Conservation (phyloP, 2,888 invertebrate species). For the Myopa testacea region DNA sequence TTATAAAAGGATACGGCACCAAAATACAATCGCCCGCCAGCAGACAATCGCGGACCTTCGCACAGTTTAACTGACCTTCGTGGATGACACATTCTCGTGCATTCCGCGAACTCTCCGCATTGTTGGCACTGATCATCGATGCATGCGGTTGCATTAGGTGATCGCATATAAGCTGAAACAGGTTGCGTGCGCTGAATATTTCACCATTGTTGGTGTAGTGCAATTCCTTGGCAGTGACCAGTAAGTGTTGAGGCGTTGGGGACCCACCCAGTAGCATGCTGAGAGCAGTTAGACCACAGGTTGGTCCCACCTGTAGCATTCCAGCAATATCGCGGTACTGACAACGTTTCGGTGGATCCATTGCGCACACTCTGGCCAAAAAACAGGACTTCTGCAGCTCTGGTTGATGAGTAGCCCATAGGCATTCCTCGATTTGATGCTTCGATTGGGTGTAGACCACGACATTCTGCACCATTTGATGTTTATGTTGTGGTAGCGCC, state of each 20-base stretch:
- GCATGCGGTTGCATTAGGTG: conserved; percentile 46
- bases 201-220: conserved; percentile 87
- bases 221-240: conserved; percentile 74
- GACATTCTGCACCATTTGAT: background rate
- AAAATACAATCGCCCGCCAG: conserved; percentile 67
- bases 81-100: conserved; percentile 58
- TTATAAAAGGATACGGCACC: conserved; percentile 71
- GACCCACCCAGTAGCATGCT: conserved; percentile 79
- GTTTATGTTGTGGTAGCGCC: background rate
- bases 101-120: conserved; percentile 10
- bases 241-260: conserved; percentile 72
- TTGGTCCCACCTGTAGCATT: conserved; percentile 72
- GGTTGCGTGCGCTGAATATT: conserved; percentile 83
- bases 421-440: conserved; percentile 65
- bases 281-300: conserved; percentile 89
- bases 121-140: conserved; percentile 9
- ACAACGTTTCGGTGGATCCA: conserved; percentile 70
- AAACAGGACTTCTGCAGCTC: conserved; percentile 73
- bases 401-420: conserved; percentile 72
- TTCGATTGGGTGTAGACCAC: background rate
- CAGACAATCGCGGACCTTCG: conserved; percentile 67
- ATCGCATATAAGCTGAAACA: conserved; percentile 70
- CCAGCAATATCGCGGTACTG: conserved; percentile 66
- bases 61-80: conserved; percentile 66
- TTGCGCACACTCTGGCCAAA: conserved; percentile 70